Evolutionary conservation across 2,888 invertebrate species (phyloP).

Genomic region (Odontomyia ornata): DNA sequence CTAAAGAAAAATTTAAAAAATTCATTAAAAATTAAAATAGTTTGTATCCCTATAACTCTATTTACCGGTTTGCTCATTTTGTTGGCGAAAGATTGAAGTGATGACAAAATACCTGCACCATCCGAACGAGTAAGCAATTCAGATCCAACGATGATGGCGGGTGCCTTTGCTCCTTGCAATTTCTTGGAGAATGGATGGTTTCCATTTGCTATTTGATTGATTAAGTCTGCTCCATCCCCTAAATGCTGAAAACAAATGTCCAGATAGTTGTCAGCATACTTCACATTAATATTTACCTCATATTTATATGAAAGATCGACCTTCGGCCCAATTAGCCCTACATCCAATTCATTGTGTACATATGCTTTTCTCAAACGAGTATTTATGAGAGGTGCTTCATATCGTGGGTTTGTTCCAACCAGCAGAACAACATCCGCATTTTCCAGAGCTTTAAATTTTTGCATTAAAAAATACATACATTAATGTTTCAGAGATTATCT

Average conservation of each 20-base stretch:
- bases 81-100: slow-evolving; percentile 77
- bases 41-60: too few relatives aligned
- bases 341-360: slow-evolving; percentile 89
- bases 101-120: slow-evolving; percentile 78
- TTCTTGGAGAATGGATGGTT: slow-evolving; percentile 75
- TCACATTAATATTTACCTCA: slow-evolving; percentile 69
- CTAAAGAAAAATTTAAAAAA: slow-evolving; percentile 50
- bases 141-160: slow-evolving; percentile 92
- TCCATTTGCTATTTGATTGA: slow-evolving; percentile 79
- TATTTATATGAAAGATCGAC: slow-evolving; percentile 94
- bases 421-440: slow-evolving; percentile 92
- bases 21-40: not conserved
- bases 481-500: not conserved
- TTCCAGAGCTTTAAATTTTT: slow-evolving; percentile 74
- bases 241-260: too few relatives aligned
- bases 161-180: slow-evolving; percentile 81
- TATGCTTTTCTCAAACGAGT: slow-evolving; percentile 94
- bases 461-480: not conserved
- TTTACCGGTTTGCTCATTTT: slow-evolving; percentile 68
- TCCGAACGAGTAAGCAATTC: slow-evolving; percentile 81
- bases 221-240: slow-evolving; percentile 78
- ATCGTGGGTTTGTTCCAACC: slow-evolving; percentile 96
- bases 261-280: too few relatives aligned
- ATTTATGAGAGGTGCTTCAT: slow-evolving; percentile 96
- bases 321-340: slow-evolving; percentile 89